Percentiles rank a stretch among this genome's conserved stretches.
phyloP scores from a whole-genome alignment of 2,113 vertebrate species.

The Bucco capensis region DNA sequence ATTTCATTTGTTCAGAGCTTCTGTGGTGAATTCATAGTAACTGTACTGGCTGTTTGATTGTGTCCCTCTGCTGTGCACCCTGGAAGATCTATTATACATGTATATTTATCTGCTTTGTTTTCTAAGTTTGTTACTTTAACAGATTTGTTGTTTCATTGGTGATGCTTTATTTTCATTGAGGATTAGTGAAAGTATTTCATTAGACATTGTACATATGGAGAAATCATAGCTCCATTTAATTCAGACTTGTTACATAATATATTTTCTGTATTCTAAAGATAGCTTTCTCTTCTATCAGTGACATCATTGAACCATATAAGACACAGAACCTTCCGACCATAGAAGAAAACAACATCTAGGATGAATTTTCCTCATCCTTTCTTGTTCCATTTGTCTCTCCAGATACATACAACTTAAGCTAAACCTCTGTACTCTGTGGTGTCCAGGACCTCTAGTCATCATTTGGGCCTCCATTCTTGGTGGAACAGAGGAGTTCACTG shows the following conservation, averaged over 20 bases:
- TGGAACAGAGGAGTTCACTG: neutral
- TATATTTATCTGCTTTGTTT: neutral
- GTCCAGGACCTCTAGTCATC: neutral
- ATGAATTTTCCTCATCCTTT: neutral
- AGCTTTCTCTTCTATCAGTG: neutral
- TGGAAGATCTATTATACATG: neutral
- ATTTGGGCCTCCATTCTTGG: fast-evolving
- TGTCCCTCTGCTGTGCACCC: neutral
- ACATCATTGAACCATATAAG: neutral
- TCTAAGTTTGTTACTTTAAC: neutral
- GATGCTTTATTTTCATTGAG: neutral
- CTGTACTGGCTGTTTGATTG: neutral
- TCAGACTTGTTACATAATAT: neutral
- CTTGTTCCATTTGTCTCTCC: neutral
- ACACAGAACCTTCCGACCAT: neutral
- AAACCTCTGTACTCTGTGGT: neutral
- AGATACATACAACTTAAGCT: neutral
- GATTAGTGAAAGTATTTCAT: neutral
- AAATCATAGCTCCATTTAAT: neutral
- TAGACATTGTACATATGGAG: neutral
- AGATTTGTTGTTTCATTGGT: neutral
- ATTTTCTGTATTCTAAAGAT: neutral
- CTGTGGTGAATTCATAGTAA: neutral
- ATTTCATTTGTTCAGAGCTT: neutral
- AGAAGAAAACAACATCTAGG: neutral